These are phyloP conservation scores for Cetoscarus ocellatus DNA, from an alignment of 2,797 vertebrate species.

Conservation along the genomic window DNA sequence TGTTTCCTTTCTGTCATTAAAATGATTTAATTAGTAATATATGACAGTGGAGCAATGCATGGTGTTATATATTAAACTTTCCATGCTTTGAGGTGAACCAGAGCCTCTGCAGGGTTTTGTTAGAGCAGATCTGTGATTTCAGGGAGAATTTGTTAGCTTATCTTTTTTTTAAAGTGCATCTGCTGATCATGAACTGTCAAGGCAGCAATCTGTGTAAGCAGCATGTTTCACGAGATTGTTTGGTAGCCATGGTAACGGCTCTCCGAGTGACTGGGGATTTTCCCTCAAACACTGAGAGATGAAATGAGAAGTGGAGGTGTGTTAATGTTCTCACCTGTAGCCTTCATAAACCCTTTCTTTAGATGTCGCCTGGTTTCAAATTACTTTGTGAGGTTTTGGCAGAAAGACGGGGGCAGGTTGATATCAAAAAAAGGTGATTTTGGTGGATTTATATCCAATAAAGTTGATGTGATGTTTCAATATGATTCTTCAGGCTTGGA, in stretches of 20 bases:
- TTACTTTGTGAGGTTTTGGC: neutral
- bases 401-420: neutral
- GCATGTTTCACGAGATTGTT: constrained; percentile 3
- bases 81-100: neutral
- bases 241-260: neutral
- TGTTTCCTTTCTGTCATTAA: neutral
- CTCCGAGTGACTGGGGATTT: neutral
- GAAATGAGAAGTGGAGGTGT: neutral
- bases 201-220: neutral
- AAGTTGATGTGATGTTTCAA: neutral
- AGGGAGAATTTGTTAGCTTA: neutral
- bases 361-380: neutral
- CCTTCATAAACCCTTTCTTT: neutral
- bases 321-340: neutral
- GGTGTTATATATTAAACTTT: too few species aligned
- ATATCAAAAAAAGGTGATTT: neutral
- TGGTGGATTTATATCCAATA: neutral
- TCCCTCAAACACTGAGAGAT: neutral
- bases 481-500: neutral
- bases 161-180: neutral
- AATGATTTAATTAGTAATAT: too few species aligned
- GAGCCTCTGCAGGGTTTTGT: neutral
- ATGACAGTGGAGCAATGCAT: too few species aligned
- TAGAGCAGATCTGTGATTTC: too few species aligned
- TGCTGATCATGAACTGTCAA: constrained; percentile 1